A percentile compares a stretch with the other conserved stretches of the same genome.
Conservation (phyloP, 2,888 invertebrate genomes). For the Nomada fucata region DNA sequence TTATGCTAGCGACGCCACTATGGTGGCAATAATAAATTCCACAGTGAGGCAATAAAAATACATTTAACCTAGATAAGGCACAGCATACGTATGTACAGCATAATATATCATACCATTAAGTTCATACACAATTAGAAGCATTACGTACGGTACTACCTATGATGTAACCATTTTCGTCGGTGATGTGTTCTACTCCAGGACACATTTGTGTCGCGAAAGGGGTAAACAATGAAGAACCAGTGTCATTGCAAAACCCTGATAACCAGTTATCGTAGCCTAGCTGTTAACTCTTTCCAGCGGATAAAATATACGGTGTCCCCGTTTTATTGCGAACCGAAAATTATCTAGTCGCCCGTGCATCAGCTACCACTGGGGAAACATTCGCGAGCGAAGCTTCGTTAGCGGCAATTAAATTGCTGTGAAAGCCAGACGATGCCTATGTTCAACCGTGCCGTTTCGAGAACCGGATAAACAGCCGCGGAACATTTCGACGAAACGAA, state of each 20-base stretch:
- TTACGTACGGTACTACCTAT: too few relatives aligned
- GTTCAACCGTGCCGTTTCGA: neutral
- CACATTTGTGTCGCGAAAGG: neutral
- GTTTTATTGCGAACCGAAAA: conserved; percentile 19
- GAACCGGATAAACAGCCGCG: conserved; percentile 15
- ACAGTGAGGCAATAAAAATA: too few relatives aligned
- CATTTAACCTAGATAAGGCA: too few relatives aligned
- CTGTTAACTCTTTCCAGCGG: conserved; percentile 21
- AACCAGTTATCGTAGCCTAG: conserved; percentile 23
- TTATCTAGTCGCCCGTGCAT: conserved; percentile 31
- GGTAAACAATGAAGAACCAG: neutral
- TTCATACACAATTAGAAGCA: too few relatives aligned
- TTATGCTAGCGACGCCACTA: too few relatives aligned
- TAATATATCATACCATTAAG: too few relatives aligned
- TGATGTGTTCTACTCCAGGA: neutral
- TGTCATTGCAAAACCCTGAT: conserved; percentile 27
- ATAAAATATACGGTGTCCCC: conserved; percentile 10
- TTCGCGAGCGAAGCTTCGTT: conserved; percentile 15
- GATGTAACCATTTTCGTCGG: neutral
- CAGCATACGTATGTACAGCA: too few relatives aligned
- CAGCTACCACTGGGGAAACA: neutral
- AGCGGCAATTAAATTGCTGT: conserved; percentile 44
- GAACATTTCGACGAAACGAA: conserved; percentile 21
- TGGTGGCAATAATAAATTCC: too few relatives aligned
- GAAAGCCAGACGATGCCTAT: neutral